Conservation (phyloP, 2,113 vertebrate species). For the Apodemus sylvaticus region DNA sequence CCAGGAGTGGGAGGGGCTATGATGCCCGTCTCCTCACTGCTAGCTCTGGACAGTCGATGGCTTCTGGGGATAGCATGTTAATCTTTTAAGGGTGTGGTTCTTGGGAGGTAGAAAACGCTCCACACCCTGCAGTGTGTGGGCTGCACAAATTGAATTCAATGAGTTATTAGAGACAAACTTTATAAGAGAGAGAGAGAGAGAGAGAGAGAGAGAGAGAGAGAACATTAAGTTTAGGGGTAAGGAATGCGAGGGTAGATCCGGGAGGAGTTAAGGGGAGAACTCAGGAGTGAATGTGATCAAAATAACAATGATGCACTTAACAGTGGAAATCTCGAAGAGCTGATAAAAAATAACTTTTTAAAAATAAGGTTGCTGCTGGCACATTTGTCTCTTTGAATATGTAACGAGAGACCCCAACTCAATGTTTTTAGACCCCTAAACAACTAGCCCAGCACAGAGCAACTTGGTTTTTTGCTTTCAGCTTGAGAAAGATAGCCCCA, state of each 20-base stretch:
- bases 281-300: neutral
- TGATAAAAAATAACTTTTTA: neutral
- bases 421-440: too few relatives aligned
- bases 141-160: neutral
- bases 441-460: too few relatives aligned
- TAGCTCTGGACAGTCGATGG: neutral
- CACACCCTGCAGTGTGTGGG: neutral
- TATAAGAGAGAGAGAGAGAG: too few relatives aligned
- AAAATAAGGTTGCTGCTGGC: neutral
- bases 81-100: neutral
- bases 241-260: too few relatives aligned
- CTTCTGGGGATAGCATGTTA: neutral
- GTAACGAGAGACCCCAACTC: too few relatives aligned
- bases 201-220: neutral
- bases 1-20: neutral
- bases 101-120: neutral
- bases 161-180: neutral
- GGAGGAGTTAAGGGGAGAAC: neutral
- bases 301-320: neutral
- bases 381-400: neutral
- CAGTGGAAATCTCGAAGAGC: neutral
- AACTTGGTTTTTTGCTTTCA: too few relatives aligned
- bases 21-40: neutral
- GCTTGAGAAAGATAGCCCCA: too few relatives aligned
- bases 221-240: neutral